phyloP scores from a whole-genome alignment of 2,797 vertebrate genomes.

The Pseudomugil tenellus region DNA sequence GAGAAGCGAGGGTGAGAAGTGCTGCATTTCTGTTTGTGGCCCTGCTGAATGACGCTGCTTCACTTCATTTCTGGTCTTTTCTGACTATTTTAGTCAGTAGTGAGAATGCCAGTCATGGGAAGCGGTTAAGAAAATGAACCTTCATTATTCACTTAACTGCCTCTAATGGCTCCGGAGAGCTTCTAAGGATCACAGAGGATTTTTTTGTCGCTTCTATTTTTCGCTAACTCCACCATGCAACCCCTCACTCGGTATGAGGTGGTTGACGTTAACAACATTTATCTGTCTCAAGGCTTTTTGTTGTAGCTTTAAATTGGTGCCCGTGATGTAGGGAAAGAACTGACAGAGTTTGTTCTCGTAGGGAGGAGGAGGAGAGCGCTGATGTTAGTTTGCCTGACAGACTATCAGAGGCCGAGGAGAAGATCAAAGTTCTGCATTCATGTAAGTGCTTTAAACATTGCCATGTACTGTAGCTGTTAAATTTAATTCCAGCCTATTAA shows the following conservation, averaged over 20 bases:
- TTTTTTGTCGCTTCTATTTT: background rate
- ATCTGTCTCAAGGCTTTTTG: constrained; percentile 5
- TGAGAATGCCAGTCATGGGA: background rate
- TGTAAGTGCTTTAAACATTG: constrained; percentile 81
- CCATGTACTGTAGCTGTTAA: constrained; percentile 22
- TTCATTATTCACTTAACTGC: background rate
- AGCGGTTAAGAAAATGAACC: constrained; percentile 1
- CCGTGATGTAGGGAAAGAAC: constrained; percentile 24
- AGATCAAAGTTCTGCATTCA: constrained; percentile 94
- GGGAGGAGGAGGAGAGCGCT: constrained; percentile 85
- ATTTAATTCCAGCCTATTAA: constrained; percentile 39
- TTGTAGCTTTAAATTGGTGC: constrained; percentile 22
- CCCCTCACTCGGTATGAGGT: constrained; percentile 11
- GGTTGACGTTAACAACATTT: constrained; percentile 10
- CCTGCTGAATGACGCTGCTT: background rate
- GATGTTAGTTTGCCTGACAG: constrained; percentile 87
- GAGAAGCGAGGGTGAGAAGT: constrained; percentile 82
- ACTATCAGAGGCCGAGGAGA: constrained; percentile 93
- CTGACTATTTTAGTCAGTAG: background rate
- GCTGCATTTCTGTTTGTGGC: background rate
- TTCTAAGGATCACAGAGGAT: background rate
- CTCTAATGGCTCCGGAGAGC: background rate
- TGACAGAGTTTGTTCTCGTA: constrained; percentile 64
- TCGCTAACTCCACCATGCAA: constrained; percentile 4
- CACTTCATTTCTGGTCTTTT: background rate